A percentile compares a stretch with the other conserved stretches of the same genome.
phyloP scores from a whole-genome alignment of 2,113 vertebrate species.

The human region GRCh38 chr18:56211001-56211500 shows the following conservation, averaged over 20 bases:
- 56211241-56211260: neutral
- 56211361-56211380: neutral
- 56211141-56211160: neutral
- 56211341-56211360: neutral
- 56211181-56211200: neutral
- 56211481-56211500: neutral
- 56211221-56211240: neutral
- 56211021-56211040: neutral
- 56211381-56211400: neutral
- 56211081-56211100: neutral
- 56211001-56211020: neutral
- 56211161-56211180: neutral
- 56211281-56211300: neutral
- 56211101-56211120: neutral
- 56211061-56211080: neutral
- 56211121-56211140: conserved; percentile 23
- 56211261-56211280: neutral
- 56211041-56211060: neutral
- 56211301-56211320: neutral
- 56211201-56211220: neutral
- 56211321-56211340: neutral
- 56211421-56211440: neutral
- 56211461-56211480: neutral
- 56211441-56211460: neutral
- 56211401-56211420: neutral